These are phyloP conservation scores for Drosophila ezoana DNA, from an alignment of 2,888 invertebrate genomes.

Conservation along the genomic window DNA sequence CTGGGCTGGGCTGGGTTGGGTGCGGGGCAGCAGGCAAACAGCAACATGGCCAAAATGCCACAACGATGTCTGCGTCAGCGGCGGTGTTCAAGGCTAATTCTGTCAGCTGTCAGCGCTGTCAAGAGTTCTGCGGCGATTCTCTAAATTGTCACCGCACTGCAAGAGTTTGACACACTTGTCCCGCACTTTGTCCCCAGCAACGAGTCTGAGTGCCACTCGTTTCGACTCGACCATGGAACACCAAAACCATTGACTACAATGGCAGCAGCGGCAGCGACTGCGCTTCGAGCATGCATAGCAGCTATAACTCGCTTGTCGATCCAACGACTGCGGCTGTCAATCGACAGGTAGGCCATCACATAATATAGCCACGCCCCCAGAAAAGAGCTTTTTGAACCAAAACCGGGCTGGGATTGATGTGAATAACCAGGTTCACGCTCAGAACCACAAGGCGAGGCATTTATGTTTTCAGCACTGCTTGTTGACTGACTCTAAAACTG, in stretches of 20 bases:
- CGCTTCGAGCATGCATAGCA: background rate
- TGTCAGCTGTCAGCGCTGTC: conserved; percentile 82
- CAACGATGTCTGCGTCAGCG: conserved; percentile 30
- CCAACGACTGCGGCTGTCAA: conserved; percentile 19
- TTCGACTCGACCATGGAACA: conserved; percentile 13
- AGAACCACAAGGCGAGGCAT: too few relatives aligned
- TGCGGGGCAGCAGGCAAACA: conserved; percentile 4
- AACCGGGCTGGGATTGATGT: too few relatives aligned
- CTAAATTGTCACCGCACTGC: conserved; percentile 70
- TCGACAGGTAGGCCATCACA: conserved; percentile 23
- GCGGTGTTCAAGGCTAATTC: conserved; percentile 80
- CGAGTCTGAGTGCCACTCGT: conserved; percentile 15
- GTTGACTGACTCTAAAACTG: too few relatives aligned
- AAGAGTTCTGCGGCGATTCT: conserved; percentile 63
- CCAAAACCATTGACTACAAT: conserved; percentile 16
- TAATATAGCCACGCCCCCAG: conserved; percentile 1
- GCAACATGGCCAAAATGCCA: conserved; percentile 62
- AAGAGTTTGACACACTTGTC: conserved; percentile 49
- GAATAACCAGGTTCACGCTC: too few relatives aligned
- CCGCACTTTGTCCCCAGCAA: conserved; percentile 1
- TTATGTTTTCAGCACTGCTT: too few relatives aligned
- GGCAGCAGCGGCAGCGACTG: conserved; percentile 9
- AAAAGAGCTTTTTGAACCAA: too few relatives aligned
- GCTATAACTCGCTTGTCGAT: conserved; percentile 10
- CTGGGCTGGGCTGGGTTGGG: conserved; percentile 8